These are phyloP conservation scores for Neodiprion virginianus DNA, from an alignment of 1,140 invertebrate species.

Conservation along the genomic window DNA sequence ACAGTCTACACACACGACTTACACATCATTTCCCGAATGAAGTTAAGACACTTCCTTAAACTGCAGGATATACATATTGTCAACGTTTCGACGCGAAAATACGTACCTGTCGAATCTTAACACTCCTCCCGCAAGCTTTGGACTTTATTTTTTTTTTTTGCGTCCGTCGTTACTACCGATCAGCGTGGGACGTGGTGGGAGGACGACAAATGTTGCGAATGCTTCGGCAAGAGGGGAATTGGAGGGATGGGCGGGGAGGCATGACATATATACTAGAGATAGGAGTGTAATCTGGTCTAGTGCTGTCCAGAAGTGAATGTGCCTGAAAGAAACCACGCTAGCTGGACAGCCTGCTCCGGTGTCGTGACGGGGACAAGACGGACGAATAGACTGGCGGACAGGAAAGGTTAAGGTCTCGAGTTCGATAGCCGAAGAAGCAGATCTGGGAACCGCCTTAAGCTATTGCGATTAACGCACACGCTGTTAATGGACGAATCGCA, in stretches of 20 bases:
- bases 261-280: not conserved
- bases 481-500: not conserved
- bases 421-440: conserved; percentile 2
- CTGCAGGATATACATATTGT: too few relatives aligned
- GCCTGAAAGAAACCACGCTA: not conserved
- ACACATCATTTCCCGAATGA: too few relatives aligned
- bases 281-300: not conserved
- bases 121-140: too few relatives aligned
- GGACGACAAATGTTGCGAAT: too few relatives aligned
- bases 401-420: conserved; percentile 5
- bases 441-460: conserved; percentile 1
- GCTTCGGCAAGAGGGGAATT: not conserved
- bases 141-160: too few relatives aligned
- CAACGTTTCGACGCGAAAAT: too few relatives aligned
- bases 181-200: too few relatives aligned
- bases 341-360: not conserved
- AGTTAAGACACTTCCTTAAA: too few relatives aligned
- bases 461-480: not conserved
- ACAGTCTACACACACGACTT: too few relatives aligned
- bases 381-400: not conserved
- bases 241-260: not conserved
- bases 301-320: not conserved
- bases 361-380: not conserved
- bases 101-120: too few relatives aligned
- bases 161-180: too few relatives aligned